Conservation (phyloP, 2,888 invertebrate genomes). For the Polylopha cassiicola region DNA sequence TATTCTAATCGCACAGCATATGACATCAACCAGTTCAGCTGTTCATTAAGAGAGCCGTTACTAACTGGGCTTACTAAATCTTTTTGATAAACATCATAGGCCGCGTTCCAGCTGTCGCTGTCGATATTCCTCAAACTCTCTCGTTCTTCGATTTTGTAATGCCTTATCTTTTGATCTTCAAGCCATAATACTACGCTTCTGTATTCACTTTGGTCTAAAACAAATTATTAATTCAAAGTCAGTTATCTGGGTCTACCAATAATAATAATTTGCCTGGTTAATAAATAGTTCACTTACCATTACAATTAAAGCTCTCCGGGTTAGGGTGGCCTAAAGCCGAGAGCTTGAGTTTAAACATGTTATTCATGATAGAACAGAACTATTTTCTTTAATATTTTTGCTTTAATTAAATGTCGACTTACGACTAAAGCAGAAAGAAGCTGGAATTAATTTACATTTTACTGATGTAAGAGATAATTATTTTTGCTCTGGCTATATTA, state of each 20-base stretch:
- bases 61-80: conserved; percentile 85
- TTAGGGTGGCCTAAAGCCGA: conserved; percentile 87
- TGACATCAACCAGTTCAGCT: conserved; percentile 90
- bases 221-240: conserved; percentile 8
- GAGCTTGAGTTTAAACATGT: conserved; percentile 87
- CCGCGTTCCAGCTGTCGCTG: conserved; percentile 82
- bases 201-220: conserved; percentile 87
- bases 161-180: conserved; percentile 94
- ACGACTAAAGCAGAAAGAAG: too few relatives aligned
- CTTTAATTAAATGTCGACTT: too few relatives aligned
- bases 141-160: conserved; percentile 89
- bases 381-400: too few relatives aligned
- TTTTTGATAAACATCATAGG: conserved; percentile 84
- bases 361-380: conserved; percentile 44
- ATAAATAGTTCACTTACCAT: conserved; percentile 73
- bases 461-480: too few relatives aligned
- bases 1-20: conserved; percentile 90
- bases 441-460: too few relatives aligned
- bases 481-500: too few relatives aligned
- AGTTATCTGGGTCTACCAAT: background rate
- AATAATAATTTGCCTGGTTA: conserved; percentile 1
- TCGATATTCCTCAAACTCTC: conserved; percentile 82
- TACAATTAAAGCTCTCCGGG: conserved; percentile 82
- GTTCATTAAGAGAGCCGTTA: conserved; percentile 78
- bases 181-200: conserved; percentile 91